These are phyloP conservation scores for Toxostoma redivivum DNA, from an alignment of 2,113 vertebrate genomes.

Conservation along the genomic window DNA sequence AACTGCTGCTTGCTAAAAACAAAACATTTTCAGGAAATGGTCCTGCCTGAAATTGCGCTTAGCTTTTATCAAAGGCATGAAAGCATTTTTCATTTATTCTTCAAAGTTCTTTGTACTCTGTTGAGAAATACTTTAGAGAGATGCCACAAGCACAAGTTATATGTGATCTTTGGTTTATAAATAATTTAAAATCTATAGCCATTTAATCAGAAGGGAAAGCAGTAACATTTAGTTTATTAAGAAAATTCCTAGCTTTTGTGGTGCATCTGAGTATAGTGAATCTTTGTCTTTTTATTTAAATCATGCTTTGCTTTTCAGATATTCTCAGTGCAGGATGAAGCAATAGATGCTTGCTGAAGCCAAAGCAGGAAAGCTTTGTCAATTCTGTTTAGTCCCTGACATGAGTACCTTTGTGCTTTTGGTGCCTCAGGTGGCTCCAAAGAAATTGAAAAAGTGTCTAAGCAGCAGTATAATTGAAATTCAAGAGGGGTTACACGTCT, in stretches of 20 bases:
- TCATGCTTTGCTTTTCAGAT: neutral
- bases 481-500: neutral
- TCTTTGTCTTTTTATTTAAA: neutral
- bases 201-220: neutral
- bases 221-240: neutral
- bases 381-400: neutral
- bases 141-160: neutral
- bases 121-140: neutral
- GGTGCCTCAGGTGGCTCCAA: neutral
- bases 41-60: neutral
- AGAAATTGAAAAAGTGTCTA: neutral
- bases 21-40: neutral
- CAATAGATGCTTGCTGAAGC: neutral
- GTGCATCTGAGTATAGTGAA: neutral
- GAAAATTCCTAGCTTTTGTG: neutral
- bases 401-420: neutral
- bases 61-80: neutral
- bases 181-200: neutral
- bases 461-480: conserved; percentile 7
- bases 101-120: neutral
- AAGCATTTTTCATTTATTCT: neutral
- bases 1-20: neutral
- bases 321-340: neutral
- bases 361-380: neutral
- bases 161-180: neutral